phyloP scores from a whole-genome alignment of 1,140 invertebrate species.

The Tetragonula clypearis region DNA sequence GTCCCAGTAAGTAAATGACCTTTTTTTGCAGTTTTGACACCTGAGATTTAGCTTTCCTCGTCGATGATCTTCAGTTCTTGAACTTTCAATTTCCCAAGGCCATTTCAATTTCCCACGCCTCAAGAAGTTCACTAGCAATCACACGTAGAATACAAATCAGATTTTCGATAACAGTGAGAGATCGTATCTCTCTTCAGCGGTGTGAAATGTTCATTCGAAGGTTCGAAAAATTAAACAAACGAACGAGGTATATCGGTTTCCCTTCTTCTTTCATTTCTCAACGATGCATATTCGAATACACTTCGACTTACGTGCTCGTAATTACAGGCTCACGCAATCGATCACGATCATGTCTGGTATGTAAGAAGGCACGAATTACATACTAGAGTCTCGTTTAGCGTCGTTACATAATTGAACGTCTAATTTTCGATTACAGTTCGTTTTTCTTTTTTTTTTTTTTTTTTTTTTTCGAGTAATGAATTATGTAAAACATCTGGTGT shows the following conservation, averaged over 20 bases:
- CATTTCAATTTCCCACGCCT: background rate
- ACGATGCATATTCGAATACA: background rate
- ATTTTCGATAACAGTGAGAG: background rate
- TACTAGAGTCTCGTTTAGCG: background rate
- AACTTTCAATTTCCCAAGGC: background rate
- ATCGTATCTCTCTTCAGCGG: too few relatives aligned
- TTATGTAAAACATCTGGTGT: background rate
- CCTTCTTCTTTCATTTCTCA: too few relatives aligned
- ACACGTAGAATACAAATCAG: too few relatives aligned
- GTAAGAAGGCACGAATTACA: background rate
- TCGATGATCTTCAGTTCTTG: background rate
- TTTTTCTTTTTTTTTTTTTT: background rate
- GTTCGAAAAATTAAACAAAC: too few relatives aligned
- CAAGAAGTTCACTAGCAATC: too few relatives aligned
- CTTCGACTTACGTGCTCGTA: background rate
- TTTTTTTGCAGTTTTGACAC: background rate
- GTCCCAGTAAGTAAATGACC: too few relatives aligned
- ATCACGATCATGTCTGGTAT: background rate
- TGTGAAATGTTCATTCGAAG: too few relatives aligned
- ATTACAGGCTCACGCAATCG: too few relatives aligned
- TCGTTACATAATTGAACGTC: constrained; percentile 29
- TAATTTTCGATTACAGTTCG: background rate
- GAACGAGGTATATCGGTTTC: too few relatives aligned
- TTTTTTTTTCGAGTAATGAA: too few relatives aligned
- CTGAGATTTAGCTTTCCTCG: background rate